A percentile compares a stretch with the other conserved stretches of the same genome.
Conservation (phyloP, 2,888 invertebrate genomes). For the Arge pagana region DNA sequence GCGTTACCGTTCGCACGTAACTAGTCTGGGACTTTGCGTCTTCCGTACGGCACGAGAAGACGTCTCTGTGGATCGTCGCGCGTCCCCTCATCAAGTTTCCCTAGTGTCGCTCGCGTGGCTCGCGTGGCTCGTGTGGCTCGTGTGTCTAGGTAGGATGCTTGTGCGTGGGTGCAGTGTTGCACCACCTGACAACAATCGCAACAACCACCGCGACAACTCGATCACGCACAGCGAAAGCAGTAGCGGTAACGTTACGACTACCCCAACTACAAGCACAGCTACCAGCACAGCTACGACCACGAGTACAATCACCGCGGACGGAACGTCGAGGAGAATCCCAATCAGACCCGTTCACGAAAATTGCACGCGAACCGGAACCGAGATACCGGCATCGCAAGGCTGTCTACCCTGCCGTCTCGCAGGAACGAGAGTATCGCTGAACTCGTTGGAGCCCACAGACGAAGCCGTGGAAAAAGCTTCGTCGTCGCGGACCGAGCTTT, state of each 20-base stretch:
- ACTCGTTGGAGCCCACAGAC: slow-evolving; percentile 17
- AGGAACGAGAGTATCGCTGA: slow-evolving; percentile 17
- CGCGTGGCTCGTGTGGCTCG: slow-evolving; percentile 45
- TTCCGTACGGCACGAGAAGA: slow-evolving; percentile 44
- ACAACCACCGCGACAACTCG: not conserved
- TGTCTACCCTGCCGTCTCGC: slow-evolving; percentile 14
- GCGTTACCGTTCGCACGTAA: too few relatives aligned
- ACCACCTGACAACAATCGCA: slow-evolving; percentile 40
- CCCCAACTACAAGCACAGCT: not conserved
- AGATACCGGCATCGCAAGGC: slow-evolving; percentile 5
- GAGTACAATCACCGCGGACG: not conserved
- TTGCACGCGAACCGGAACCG: not conserved
- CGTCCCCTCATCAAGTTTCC: slow-evolving; percentile 8
- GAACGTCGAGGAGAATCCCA: not conserved
- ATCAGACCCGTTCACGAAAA: too few relatives aligned
- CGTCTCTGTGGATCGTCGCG: slow-evolving; percentile 33
- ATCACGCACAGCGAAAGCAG: not conserved
- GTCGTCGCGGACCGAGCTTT: slow-evolving; percentile 19
- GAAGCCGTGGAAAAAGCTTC: slow-evolving; percentile 23
- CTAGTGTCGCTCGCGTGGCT: not conserved
- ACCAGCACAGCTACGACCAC: not conserved
- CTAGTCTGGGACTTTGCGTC: slow-evolving; percentile 51
- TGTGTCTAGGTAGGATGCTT: slow-evolving; percentile 55
- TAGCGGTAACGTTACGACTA: not conserved
- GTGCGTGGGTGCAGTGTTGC: slow-evolving; percentile 56